These are phyloP conservation scores for Zaprionus camerounensis DNA, from an alignment of 1,140 invertebrate species.

Conservation along the genomic window DNA sequence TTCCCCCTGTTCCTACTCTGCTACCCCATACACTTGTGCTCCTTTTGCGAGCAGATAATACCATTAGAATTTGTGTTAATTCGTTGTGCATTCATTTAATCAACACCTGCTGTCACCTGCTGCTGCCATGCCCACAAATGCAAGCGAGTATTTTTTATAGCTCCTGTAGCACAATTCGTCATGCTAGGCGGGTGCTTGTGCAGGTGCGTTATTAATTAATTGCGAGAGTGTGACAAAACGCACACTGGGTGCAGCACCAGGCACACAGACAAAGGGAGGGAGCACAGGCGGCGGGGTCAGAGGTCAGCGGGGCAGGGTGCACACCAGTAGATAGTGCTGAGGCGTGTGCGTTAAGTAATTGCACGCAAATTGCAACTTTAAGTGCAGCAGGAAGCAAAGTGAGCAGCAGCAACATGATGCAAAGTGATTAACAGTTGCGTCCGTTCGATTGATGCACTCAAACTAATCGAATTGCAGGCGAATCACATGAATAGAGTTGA, in stretches of 20 bases:
- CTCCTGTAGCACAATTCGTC: constrained; percentile 50
- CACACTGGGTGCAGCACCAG: constrained; percentile 19
- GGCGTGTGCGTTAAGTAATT: constrained; percentile 68
- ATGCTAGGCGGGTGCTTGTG: constrained; percentile 34
- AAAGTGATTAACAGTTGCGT: constrained; percentile 33
- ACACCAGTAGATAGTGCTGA: constrained; percentile 40
- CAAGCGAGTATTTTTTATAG: constrained; percentile 31
- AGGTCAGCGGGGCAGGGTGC: neutral
- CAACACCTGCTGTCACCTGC: constrained; percentile 24
- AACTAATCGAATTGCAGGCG: constrained; percentile 29
- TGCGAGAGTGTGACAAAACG: constrained; percentile 18
- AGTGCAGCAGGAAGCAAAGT: constrained; percentile 27
- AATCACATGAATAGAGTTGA: neutral
- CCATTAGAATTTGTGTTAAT: constrained; percentile 27
- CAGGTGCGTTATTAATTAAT: constrained; percentile 49
- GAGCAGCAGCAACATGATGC: constrained; percentile 16
- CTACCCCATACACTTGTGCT: neutral
- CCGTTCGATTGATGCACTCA: constrained; percentile 28
- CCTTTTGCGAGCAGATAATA: neutral
- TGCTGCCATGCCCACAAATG: constrained; percentile 28
- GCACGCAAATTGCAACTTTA: constrained; percentile 20
- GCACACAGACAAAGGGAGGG: neutral
- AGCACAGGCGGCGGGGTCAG: neutral
- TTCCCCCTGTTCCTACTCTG: neutral
- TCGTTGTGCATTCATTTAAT: constrained; percentile 41